These are phyloP conservation scores for Hyposoter didymator DNA, from an alignment of 2,888 invertebrate genomes.

Conservation along the genomic window DNA sequence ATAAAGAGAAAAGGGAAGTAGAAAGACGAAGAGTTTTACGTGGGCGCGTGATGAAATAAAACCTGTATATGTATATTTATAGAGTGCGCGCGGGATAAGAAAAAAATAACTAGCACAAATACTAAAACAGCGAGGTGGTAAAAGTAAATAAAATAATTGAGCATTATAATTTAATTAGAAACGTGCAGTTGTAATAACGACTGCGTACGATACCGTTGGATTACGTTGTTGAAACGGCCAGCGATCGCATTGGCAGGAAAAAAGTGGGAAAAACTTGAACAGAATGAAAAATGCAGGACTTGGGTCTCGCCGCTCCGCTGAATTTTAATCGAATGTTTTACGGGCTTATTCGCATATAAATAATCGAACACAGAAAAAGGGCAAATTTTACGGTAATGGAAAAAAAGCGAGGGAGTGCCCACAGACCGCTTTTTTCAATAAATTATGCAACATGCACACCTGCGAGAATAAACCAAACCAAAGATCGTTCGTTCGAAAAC, in stretches of 20 bases:
- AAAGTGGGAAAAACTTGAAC: not conserved
- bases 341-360: not conserved
- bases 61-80: not conserved
- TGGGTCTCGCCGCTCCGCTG: not conserved
- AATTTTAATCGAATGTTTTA: constrained; percentile 1
- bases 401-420: constrained; percentile 21
- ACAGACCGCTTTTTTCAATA: constrained; percentile 22
- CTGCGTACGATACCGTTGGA: not conserved
- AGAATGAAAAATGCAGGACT: not conserved
- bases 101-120: constrained; percentile 13
- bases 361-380: not conserved
- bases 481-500: not conserved
- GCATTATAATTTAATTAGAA: not conserved
- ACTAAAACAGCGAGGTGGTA: constrained; percentile 12
- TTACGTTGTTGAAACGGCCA: not conserved
- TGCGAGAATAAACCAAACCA: constrained; percentile 7
- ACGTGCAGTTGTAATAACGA: not conserved
- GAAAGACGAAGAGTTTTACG: constrained; percentile 6
- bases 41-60: constrained; percentile 36
- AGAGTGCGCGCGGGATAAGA: not conserved
- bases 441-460: constrained; percentile 13
- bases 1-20: constrained; percentile 29
- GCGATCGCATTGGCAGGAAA: not conserved
- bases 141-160: constrained; percentile 10
- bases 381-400: not conserved